A percentile compares a stretch with the other conserved stretches of the same genome.
phyloP scores from a whole-genome alignment of 53 echinoderm and acorn worm genomes.

The Paracentrotus lividus region DNA sequence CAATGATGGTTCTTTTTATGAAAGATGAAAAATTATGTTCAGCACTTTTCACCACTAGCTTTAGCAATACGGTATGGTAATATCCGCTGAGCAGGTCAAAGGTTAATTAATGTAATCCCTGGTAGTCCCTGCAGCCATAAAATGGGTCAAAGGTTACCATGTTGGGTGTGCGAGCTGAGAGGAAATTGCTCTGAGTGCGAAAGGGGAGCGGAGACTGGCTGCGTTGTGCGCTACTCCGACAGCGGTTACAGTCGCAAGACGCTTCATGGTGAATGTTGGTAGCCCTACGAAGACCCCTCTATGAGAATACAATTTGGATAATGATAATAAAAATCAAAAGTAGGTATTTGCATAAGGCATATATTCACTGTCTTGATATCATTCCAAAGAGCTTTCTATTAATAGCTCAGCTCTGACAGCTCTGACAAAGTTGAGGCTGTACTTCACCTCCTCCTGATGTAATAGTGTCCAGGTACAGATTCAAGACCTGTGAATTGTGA shows the following conservation, averaged over 20 bases:
- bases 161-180: neutral
- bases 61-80: neutral
- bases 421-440: too few species aligned
- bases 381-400: too few species aligned
- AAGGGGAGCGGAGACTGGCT: neutral
- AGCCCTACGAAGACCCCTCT: constrained; percentile 17
- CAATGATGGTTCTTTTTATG: neutral
- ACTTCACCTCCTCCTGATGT: too few species aligned
- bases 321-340: too few species aligned
- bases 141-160: constrained; percentile 42
- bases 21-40: neutral
- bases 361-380: too few species aligned
- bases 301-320: too few species aligned
- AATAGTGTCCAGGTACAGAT: too few species aligned
- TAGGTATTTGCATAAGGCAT: too few species aligned
- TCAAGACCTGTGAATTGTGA: too few species aligned
- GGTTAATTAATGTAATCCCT: neutral
- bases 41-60: neutral
- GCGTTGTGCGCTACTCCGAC: neutral
- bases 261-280: neutral
- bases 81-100: neutral
- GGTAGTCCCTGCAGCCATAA: neutral
- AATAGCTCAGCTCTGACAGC: too few species aligned
- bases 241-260: constrained; percentile 30
- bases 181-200: neutral